phyloP scores from a whole-genome alignment of 2,113 vertebrate species.

The Phycodurus eques region DNA sequence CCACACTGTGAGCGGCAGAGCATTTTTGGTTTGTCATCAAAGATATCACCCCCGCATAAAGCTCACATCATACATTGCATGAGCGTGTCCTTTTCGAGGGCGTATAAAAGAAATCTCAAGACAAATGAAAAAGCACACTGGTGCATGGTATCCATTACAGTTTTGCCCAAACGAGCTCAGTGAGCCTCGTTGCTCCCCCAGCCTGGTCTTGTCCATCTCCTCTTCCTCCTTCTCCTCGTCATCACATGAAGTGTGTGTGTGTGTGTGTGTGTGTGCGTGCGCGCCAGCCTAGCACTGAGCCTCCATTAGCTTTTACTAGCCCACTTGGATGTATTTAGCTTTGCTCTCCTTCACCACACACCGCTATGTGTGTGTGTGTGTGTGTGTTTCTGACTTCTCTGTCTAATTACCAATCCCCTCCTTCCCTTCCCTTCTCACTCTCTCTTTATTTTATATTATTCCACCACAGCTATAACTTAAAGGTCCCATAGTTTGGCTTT shows the following conservation, averaged over 20 bases:
- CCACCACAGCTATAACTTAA: constrained; percentile 64
- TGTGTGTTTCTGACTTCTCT: constrained; percentile 64
- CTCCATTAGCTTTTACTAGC: constrained; percentile 78
- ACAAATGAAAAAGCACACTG: constrained; percentile 38
- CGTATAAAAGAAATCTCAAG: not conserved
- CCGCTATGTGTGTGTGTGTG: constrained; percentile 40
- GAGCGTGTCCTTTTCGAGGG: not conserved
- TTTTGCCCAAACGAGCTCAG: constrained; percentile 52
- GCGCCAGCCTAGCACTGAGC: constrained; percentile 71
- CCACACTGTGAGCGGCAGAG: constrained; percentile 27
- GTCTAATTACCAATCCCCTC: constrained; percentile 72
- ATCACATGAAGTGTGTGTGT: constrained; percentile 74
- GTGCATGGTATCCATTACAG: constrained; percentile 61
- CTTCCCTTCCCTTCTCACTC: constrained; percentile 4
- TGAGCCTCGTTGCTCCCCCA: constrained; percentile 53
- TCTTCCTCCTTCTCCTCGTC: constrained; percentile 56
- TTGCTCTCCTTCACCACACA: constrained; percentile 48
- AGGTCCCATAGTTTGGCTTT: not conserved
- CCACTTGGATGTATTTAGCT: constrained; percentile 71
- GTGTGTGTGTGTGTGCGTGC: constrained; percentile 54
- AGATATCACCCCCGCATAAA: constrained; percentile 4
- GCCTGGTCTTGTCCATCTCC: constrained; percentile 43
- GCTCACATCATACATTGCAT: not conserved
- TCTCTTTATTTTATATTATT: constrained; percentile 62
- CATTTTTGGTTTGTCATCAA: constrained; percentile 29